Conservation (phyloP, 2,797 vertebrate species). For the Argentina silus region DNA sequence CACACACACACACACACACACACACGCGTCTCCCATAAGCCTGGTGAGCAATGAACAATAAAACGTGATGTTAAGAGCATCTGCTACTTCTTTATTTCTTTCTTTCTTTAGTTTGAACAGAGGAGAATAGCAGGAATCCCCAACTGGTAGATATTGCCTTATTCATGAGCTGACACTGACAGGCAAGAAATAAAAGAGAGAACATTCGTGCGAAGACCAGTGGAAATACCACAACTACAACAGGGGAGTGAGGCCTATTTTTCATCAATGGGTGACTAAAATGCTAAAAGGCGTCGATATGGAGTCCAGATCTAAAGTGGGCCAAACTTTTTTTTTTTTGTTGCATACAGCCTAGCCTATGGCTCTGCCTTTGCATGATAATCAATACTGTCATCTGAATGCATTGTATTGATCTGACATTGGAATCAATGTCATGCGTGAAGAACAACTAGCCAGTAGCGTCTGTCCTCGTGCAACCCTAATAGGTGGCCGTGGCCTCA, state of each 20-base stretch:
- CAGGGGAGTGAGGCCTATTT: no score
- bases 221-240: no score
- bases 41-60: conserved; percentile 63
- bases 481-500: conserved; percentile 53
- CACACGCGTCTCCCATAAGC: conserved; percentile 44
- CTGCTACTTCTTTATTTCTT: conserved; percentile 60
- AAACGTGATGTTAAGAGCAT: conserved; percentile 66
- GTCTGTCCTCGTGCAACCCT: conserved; percentile 51
- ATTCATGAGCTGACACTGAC: no score
- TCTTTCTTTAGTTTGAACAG: conserved; percentile 21
- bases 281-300: neutral
- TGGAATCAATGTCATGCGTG: conserved; percentile 53
- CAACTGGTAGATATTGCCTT: neutral
- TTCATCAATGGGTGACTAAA: neutral
- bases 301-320: no score
- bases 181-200: neutral
- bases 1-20: neutral
- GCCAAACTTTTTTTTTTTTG: no score
- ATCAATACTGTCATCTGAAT: conserved; percentile 61
- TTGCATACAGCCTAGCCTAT: neutral
- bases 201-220: no score
- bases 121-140: conserved; percentile 47
- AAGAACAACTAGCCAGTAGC: conserved; percentile 50
- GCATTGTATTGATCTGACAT: conserved; percentile 59
- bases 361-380: neutral